A percentile compares a stretch with the other conserved stretches of the same genome.
These are phyloP conservation scores for Caradrina kadenii DNA, from an alignment of 2,888 invertebrate species.

Conservation along the genomic window DNA sequence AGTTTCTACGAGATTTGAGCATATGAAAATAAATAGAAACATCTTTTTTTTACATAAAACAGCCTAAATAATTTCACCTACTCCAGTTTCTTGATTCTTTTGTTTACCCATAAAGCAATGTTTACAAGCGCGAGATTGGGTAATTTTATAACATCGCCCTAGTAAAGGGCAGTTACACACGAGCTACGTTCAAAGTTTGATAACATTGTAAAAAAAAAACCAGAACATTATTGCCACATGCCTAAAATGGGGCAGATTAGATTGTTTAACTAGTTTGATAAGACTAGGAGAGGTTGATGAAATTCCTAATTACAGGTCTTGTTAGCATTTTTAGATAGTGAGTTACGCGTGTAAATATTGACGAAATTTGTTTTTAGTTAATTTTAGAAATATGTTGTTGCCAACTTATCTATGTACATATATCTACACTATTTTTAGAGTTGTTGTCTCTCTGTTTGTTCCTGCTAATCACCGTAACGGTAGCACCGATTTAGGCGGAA, in stretches of 20 bases:
- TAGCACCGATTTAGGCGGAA: no score
- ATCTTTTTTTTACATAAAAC: constrained; percentile 33
- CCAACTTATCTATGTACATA: no score
- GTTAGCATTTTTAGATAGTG: constrained; percentile 10
- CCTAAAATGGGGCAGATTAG: constrained; percentile 64
- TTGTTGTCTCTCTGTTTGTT: no score
- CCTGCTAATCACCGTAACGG: no score
- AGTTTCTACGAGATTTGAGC: neutral
- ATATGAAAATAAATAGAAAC: constrained; percentile 26
- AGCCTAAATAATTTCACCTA: constrained; percentile 48
- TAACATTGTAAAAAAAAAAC: constrained; percentile 68
- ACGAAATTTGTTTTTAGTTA: neutral
- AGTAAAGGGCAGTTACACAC: constrained; percentile 48
- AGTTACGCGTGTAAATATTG: constrained; percentile 3
- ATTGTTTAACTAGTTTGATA: constrained; percentile 58
- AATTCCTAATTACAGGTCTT: constrained; percentile 59
- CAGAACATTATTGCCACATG: constrained; percentile 61
- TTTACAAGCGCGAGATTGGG: constrained; percentile 60
- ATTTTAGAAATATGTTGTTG: no score
- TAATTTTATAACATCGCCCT: constrained; percentile 56
- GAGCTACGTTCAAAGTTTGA: constrained; percentile 58
- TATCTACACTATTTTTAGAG: no score
- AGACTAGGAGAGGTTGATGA: constrained; percentile 44
- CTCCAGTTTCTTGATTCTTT: constrained; percentile 49
- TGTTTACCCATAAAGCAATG: constrained; percentile 58